Base-by-base conservation (phyloP, 1,140 invertebrate genomes). In the Drosophila kohkoa region DNA sequence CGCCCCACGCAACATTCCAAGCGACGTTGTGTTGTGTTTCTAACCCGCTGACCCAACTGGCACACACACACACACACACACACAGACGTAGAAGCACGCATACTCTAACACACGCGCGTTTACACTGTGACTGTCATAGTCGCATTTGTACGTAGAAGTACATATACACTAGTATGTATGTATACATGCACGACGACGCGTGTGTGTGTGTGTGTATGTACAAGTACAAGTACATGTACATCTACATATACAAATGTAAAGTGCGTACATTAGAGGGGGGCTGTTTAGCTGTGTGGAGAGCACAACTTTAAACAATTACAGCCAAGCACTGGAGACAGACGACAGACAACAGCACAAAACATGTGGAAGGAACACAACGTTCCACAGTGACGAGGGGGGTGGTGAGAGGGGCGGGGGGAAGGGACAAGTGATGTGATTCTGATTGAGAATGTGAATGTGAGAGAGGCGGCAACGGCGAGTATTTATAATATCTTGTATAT, bases 1-100 rank as follows among this genome's bases (percentile, higher is more conserved):
- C 35, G 6, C 70, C 76, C 52, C 63, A 86, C 79, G 71, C 79
- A 82, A 88, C 72, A 74, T 77, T 87, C 69, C 82, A 86, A 76
- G 70, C 83, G 35, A 38, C 35, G 35, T 38, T 38, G 35, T 38
- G 65, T 87, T 87, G 82, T 86, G 75, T 79, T 75, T 73, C 65
- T 77, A 81, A 88, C 80, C 83, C 83, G 83, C 82, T 87, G 83
- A 88, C 83, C 83, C 79, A 88, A 62, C 57, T 67, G 66, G 52
- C 54, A 54, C 62, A 79, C 63, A 72, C 43, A 60, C 41, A 32
- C 41, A 32, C 41, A 55, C 55, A 38, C 45, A 25, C 20, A 25
- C 3, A 25, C 20, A 25, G 20, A 25, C 20, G 20, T 25, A 25
- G 0, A 25, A 25, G 20, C 63, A 71, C 35, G 52, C 43, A 38